phyloP scores from a whole-genome alignment of 2,888 invertebrate genomes.

The Megalurothrips usitatus region DNA sequence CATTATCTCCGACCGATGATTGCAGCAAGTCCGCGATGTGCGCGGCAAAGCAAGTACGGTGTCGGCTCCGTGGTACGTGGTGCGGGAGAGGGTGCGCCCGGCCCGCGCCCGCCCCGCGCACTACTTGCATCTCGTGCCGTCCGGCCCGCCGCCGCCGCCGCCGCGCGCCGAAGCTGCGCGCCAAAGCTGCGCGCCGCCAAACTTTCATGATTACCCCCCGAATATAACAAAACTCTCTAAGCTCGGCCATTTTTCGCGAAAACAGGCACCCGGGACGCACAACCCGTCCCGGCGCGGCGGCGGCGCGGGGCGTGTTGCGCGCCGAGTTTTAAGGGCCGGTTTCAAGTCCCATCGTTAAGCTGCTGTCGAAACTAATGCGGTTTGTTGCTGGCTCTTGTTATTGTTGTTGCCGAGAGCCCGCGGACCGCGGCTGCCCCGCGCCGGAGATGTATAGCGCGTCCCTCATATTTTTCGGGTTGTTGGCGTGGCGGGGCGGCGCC shows the following conservation, averaged over 20 bases:
- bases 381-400: no score
- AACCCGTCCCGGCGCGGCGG: neutral
- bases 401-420: no score
- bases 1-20: no score
- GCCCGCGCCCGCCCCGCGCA: neutral
- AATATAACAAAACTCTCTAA: conserved; percentile 25
- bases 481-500: neutral
- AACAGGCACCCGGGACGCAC: neutral
- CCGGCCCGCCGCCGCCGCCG: neutral
- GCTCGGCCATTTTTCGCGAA: neutral
- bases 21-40: no score
- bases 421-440: no score
- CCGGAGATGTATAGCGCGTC: no score
- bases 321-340: conserved; percentile 1
- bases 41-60: no score
- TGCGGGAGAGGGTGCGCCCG: no score
- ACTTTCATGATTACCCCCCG: conserved; percentile 3
- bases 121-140: neutral
- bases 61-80: no score
- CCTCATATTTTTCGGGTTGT: no score
- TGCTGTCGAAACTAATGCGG: no score
- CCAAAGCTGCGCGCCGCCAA: neutral
- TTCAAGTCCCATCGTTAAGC: neutral
- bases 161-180: neutral
- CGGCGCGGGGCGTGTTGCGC: neutral